Evolutionary conservation across 1,140 invertebrate genomes (phyloP).

Genomic region (honey bee (Apis mellifera)): DNA sequence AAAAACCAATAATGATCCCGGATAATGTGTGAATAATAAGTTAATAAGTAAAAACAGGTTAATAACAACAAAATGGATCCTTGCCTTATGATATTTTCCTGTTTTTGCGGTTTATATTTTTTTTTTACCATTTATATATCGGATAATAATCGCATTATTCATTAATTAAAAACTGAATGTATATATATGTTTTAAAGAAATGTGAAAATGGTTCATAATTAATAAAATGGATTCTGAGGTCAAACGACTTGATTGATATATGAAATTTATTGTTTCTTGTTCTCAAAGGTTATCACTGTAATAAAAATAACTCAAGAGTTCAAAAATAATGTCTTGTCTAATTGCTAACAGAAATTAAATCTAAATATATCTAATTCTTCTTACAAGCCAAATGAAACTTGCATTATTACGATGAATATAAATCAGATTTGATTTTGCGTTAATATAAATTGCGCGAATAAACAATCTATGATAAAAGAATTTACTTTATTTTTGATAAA

Average conservation of each 20-base stretch:
- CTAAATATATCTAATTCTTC: no score
- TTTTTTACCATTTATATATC: neutral
- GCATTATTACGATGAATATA: neutral
- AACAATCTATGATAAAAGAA: no score
- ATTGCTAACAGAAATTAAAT: neutral
- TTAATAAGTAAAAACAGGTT: neutral
- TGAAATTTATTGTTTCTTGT: neutral
- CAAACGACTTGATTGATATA: neutral
- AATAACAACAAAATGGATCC: neutral
- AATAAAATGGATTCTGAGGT: neutral
- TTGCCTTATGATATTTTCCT: neutral
- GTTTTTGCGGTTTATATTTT: neutral
- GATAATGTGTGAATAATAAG: neutral
- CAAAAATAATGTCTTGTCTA: neutral
- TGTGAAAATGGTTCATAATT: neutral
- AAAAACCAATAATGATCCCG: neutral
- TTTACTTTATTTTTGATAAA: no score
- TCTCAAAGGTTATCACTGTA: neutral
- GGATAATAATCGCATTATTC: neutral
- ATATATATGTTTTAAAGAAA: neutral
- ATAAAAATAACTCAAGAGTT: neutral
- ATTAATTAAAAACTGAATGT: constrained; percentile 13
- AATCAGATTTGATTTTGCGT: neutral
- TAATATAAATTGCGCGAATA: no score
- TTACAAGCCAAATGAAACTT: neutral